Evolutionary conservation across 2,113 vertebrate genomes (phyloP), one percentile per base, ranked within the genome.

Genomic region (Calyptomena viridis): DNA sequence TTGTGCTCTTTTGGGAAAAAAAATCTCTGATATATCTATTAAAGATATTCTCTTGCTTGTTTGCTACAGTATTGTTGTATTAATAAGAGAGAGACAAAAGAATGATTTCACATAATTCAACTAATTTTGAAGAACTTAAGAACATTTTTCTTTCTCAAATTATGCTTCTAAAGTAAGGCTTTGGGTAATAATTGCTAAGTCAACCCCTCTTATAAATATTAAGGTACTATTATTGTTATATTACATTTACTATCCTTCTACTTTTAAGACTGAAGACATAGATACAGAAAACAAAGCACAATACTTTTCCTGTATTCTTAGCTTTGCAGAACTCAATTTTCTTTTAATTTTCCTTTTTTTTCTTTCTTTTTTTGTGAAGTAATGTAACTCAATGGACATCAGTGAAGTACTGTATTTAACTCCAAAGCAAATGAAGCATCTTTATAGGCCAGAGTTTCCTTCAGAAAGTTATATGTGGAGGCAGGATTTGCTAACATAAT

Each of bases 401-500:
- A 52, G 8, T 62, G 23, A 75, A 79, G 14, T 42, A 35, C 40
- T 88, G 6, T 89, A 50, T 91, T 59, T 88, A 92, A 72, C 72
- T 78, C 12, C n/a, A 78, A 47, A 83, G 40, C 42, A 93, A 95
- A 91, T 25, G 28, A 76, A 72, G 22, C 28, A 69, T 60, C 20
- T 8, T 78, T 16, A 33, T 33, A 64, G 39, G 17, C 37, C 53
- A 72, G 28, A 59, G 28, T 74, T 94, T 88, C 23, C 46, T 88
- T 86, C 69, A 71, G 73, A 53, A 82, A 82, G 5, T 81, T 95
- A 31, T 40, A 62, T 59, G 39, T 56, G 53, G 79, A 91, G 39
- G 33, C n/a, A 87, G 24, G n/a, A 87, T 67, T 96, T 96, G 33
- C 53, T 94, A 84, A 79, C 79, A 90, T 24, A 89, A 71, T 79